These are phyloP conservation scores for Numida meleagris DNA, from an alignment of 2,113 vertebrate species.

Conservation along the genomic window DNA sequence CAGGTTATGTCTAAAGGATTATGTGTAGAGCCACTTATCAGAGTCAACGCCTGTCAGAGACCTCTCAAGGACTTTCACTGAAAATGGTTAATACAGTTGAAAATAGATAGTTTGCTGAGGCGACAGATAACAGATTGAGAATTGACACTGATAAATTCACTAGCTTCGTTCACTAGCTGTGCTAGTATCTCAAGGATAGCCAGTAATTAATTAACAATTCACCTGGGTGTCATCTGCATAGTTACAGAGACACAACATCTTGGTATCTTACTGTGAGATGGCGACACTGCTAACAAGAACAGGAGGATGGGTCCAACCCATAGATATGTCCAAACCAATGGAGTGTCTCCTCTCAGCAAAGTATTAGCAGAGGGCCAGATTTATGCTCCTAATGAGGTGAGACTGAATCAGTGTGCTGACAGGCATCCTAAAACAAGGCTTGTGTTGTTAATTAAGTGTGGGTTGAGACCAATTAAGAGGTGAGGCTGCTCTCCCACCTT, in stretches of 20 bases:
- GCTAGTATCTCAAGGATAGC: neutral
- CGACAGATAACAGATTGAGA: neutral
- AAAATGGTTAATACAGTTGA: neutral
- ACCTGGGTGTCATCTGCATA: neutral
- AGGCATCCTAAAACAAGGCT: neutral
- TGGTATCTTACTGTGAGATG: neutral
- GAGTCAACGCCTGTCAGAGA: neutral
- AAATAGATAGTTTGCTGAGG: neutral
- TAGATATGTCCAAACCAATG: no score
- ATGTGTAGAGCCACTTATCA: neutral
- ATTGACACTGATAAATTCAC: neutral
- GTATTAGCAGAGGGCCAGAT: neutral
- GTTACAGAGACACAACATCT: neutral
- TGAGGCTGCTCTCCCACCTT: no score
- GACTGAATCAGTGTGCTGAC: neutral
- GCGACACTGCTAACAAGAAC: neutral
- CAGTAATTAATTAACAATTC: neutral
- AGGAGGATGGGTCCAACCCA: neutral
- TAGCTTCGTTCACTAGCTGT: no score
- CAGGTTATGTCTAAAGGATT: neutral
- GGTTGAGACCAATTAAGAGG: neutral
- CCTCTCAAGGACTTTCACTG: neutral
- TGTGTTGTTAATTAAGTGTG: neutral
- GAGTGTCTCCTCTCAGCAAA: neutral
- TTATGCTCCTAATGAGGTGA: neutral